Base-by-base conservation (phyloP, 1,140 invertebrate genomes). In the Nymphalis io region DNA sequence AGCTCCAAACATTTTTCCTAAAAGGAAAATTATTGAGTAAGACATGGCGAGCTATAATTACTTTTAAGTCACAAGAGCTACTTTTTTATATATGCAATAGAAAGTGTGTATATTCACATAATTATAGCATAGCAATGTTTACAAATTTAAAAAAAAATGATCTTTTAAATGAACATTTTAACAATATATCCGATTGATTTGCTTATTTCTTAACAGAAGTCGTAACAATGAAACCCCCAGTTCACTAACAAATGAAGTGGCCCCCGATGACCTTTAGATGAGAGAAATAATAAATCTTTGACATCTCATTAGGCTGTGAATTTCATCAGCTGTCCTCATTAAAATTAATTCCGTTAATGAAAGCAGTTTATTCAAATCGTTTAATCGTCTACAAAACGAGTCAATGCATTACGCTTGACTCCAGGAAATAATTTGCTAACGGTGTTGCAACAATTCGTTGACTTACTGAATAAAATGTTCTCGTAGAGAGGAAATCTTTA, bases 311-410 rank as follows among this genome's bases (percentile, higher is more conserved):
- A 70, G 63, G 63, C 40, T 20, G 55, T 40, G 42, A 70, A 70
- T 48, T 70, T 70, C 63, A 70, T 70, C 53, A 33, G 27, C 27
- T 59, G 60, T 53, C 55, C 60, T 69, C 53, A 55, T 70, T 70
- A 59, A 70, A 63, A 63, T 59, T 70, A 64, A 69, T 64, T 63
- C 23, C 39, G 46, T 69, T 57, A 62, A 62, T 63, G 55, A 70
- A 64, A 27, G 60, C 23, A 59, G 63, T 63, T 70, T 70, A 63
- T 63, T 61, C 44, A 58, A 57, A 39, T 44, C 68, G 60, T 62
- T 39, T 18, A 60, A 60, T 18, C 48, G 39, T 23, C 44, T 44
- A 39, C 40, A 23, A 27, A 21, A 61, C 21, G 38, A 58, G 27
- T 3, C 6, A n/a, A 20, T 60, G 46, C 46, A 51, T 51, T 42